Percentiles rank a stretch among this genome's conserved stretches.
Evolutionary conservation across 2,888 invertebrate genomes (phyloP).

Genomic region (Caenorhabditis japonica): DNA sequence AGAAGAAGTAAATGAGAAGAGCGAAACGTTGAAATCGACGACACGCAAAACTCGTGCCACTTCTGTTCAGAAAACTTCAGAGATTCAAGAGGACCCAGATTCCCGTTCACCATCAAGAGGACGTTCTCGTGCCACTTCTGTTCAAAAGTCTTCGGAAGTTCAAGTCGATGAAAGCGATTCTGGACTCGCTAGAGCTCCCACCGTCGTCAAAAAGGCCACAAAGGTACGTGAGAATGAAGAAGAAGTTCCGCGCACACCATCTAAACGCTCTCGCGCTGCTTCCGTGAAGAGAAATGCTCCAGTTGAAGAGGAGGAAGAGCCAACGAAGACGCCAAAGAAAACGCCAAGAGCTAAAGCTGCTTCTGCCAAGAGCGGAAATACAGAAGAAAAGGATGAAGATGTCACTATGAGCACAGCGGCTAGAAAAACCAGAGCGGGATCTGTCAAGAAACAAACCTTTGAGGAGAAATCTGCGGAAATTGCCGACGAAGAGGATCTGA

Average conservation of each 20-base stretch:
- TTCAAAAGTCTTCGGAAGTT: background rate
- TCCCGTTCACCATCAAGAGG: background rate
- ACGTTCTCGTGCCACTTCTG: background rate
- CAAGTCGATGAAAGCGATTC: background rate
- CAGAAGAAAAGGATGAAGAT: background rate
- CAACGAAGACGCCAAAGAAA: background rate
- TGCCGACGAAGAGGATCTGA: background rate
- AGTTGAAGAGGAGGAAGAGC: background rate
- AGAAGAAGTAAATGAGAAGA: background rate
- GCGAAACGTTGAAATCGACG: background rate
- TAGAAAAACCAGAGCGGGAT: background rate
- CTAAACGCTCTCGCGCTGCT: constrained; percentile 1
- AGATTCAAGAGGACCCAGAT: background rate
- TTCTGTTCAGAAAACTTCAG: background rate
- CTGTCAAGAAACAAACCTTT: background rate
- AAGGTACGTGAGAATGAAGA: too few species aligned
- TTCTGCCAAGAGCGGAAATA: constrained; percentile 4
- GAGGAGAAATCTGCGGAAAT: background rate
- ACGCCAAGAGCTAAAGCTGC: background rate
- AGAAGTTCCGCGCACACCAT: background rate
- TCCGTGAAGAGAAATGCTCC: background rate
- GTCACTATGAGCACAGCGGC: background rate
- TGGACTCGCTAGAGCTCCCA: background rate
- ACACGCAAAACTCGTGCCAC: background rate
- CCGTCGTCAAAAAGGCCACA: too few species aligned